Evolutionary conservation across 2,888 invertebrate species (phyloP), one percentile per base, ranked within the genome.

Genomic region (Clivina fossor): DNA sequence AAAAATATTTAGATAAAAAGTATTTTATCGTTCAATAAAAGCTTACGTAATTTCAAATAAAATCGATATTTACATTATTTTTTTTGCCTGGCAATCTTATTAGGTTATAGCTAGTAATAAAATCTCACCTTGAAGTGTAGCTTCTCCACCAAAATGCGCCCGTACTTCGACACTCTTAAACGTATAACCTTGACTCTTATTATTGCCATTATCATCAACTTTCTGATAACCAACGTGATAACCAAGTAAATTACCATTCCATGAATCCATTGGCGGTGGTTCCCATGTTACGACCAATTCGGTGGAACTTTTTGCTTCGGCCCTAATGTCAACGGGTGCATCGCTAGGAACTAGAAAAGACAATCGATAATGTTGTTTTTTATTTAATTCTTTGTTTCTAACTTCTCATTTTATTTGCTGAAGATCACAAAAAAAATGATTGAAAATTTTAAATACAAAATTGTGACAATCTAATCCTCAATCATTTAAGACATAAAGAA

Each of bases 201-300:
- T 3, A 64, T 59, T 0, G 61, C 32, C 32, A 15, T 67, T 67
- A n/a, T 65, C 58, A 19, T 62, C 70, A 66, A 84, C 80, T 71
- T 86, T 84, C 70, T 89, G 87, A 77, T 88, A 91, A 63, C 91
- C 90, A 20, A 92, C 88, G 69, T 91, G 90, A 73, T 91, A 92
- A 51, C 93, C 93, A 0, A 91, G 78, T 62, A 92, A 80, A 67
- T 90, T 89, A 35, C 92, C 92, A 69, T 92, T 91, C 90, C 92
- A 92, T 58, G 88, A 79, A 68, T 91, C 90, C 64, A 86, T 80
- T 66, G 88, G 84, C 16, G 93, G 93, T 22, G 93, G 88, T 71
- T 91, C 90, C 93, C 92, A 93, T 47, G 84, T 86, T 38, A 92
- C 86, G 59, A 85, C 82, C 58, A 92, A 78, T 74, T 91, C 91